A percentile compares a stretch with the other conserved stretches of the same genome.
Conservation (phyloP, 2,888 invertebrate species). For the Drosophila paranaensis region DNA sequence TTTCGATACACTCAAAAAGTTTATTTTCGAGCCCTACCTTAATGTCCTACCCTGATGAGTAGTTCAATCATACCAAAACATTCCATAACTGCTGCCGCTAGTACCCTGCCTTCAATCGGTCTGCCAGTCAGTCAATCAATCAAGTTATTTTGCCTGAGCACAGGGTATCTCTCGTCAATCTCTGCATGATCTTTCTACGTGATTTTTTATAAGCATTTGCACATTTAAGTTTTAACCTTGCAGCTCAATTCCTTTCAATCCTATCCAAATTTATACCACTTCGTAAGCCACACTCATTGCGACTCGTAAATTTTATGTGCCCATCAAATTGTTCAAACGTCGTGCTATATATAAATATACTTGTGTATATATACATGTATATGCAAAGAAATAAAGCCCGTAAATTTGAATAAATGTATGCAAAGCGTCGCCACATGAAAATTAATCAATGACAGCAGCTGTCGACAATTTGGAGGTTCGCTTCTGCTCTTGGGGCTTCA, state of each 20-base stretch:
- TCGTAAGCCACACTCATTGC: slow-evolving; percentile 38
- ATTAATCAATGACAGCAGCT: slow-evolving; percentile 63
- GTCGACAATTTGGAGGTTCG: slow-evolving; percentile 50
- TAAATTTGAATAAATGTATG: slow-evolving; percentile 54
- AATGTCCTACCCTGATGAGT: too few species aligned
- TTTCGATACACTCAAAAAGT: too few species aligned
- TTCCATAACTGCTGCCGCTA: too few species aligned
- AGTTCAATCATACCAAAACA: too few species aligned
- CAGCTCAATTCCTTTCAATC: slow-evolving; percentile 43
- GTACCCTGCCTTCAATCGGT: not conserved
- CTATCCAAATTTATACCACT: slow-evolving; percentile 17
- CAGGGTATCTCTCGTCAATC: slow-evolving; percentile 6
- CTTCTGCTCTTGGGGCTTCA: slow-evolving; percentile 19
- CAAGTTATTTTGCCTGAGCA: not conserved
- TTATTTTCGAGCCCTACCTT: too few species aligned
- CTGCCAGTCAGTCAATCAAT: not conserved
- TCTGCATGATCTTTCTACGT: slow-evolving; percentile 1
- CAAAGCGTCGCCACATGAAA: slow-evolving; percentile 48
- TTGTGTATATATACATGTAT: not conserved
- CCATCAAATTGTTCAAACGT: slow-evolving; percentile 39
- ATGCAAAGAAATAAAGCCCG: slow-evolving; percentile 20
- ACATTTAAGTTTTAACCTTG: slow-evolving; percentile 37
- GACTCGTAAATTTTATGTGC: slow-evolving; percentile 47
- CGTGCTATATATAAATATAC: slow-evolving; percentile 19
- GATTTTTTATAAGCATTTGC: slow-evolving; percentile 14